Evolutionary conservation across 35 echinoderm and acorn worm species (phyloP).

Genomic region (Hemicentrotus pulcherrimus): DNA sequence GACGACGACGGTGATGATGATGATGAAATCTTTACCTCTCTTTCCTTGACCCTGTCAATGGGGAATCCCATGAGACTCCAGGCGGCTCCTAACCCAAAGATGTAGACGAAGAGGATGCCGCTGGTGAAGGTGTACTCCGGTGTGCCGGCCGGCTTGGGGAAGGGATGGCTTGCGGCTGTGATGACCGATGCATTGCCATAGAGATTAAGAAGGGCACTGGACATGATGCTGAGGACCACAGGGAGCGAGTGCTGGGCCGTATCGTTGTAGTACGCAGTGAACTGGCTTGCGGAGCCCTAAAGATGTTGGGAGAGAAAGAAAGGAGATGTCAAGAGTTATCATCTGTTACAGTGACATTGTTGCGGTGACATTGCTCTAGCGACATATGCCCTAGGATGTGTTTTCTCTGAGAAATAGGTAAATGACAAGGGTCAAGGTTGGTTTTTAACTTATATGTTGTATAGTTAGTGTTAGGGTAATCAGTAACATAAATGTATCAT

Average conservation of each 20-base stretch:
- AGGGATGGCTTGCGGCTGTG: conserved; percentile 54
- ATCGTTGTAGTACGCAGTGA: conserved; percentile 68
- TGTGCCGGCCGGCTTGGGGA: conserved; percentile 13
- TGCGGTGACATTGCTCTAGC: too few species aligned
- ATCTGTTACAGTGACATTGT: too few species aligned
- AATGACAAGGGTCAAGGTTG: too few species aligned
- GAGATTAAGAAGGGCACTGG: conserved; percentile 45
- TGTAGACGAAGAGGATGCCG: conserved; percentile 56
- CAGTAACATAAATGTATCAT: too few species aligned
- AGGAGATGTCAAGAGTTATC: too few species aligned
- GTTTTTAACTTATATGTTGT: too few species aligned
- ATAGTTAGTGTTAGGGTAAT: too few species aligned
- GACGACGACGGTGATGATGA: too few species aligned
- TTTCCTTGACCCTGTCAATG: conserved; percentile 65
- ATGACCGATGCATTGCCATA: conserved; percentile 41
- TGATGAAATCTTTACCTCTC: conserved; percentile 49
- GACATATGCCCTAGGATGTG: too few species aligned
- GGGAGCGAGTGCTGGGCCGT: conserved; percentile 69
- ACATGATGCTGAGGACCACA: conserved; percentile 53
- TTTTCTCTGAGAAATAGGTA: too few species aligned
- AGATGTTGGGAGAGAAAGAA: not conserved
- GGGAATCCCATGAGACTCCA: conserved; percentile 45
- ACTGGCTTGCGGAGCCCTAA: not conserved
- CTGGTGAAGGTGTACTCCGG: conserved; percentile 30
- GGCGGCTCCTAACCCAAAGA: conserved; percentile 49